Base-by-base conservation (phyloP, 2,797 vertebrate species). In the Sebastes iracundus region DNA sequence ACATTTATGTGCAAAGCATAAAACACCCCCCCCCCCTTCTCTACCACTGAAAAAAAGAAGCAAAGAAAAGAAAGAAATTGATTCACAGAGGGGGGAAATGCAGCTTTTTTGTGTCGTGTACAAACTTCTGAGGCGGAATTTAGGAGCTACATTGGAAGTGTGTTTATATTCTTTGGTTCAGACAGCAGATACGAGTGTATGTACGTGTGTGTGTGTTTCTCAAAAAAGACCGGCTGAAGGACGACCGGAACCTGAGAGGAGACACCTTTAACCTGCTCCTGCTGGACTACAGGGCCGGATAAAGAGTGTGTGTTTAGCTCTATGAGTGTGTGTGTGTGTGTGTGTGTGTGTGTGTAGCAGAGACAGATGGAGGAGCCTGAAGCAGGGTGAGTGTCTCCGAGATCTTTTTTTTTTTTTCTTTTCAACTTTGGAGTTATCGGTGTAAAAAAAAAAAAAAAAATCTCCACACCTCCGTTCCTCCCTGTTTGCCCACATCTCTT, bases 1-100 rank as follows among this genome's bases (percentile, higher is more conserved):
- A 90, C 86, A 89, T 93, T 90, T 89, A 89, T 88, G 85, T 88
- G 80, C 79, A 82, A 87, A 91, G 80, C 85, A 89, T 87, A 83
- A 83, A 91, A 87, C 82, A 78, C 64, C 13, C 18, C 58, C 58
- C 18, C 20, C 10, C 28, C 4, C n/a, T 35, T 69, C 62, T 77
- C 59, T 33, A 61, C 62, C 64, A 77, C 69, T 62, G 23, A 73
- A 86, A 81, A 84, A 84, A 85, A 89, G 62, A 77, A 80, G 80
- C 70, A 86, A 79, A 88, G 80, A 83, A 81, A 90, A 87, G 75
- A 85, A 79, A 83, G 80, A 87, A 84, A 86, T 79, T 53, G 73
- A 89, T 88, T 84, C 82, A 80, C 70, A 56, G 65, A 59, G 25
- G 33, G 56, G 56, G 58, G 75, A 64, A 77, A 83, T 71, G 46